Evolutionary conservation across 2,797 vertebrate genomes (phyloP).

Genomic region (Pseudochaenichthys georgianus): DNA sequence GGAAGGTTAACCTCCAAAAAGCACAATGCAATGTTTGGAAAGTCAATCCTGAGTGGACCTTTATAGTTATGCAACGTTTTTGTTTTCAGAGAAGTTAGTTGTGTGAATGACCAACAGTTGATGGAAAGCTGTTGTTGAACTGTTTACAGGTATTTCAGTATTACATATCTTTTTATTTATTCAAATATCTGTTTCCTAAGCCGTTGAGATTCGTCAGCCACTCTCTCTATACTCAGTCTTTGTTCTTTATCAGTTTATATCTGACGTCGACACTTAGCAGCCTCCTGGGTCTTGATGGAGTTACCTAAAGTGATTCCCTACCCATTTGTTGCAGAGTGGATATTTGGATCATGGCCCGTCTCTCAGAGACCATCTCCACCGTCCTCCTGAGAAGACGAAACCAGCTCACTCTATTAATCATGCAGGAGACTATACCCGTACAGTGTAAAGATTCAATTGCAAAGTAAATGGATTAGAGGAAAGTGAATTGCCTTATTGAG

Average conservation of each 20-base stretch:
- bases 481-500: constrained; percentile 73
- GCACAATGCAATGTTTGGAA: not conserved
- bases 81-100: too few relatives aligned
- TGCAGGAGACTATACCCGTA: constrained; percentile 69
- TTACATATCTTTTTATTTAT: too few relatives aligned
- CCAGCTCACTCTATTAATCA: constrained; percentile 82
- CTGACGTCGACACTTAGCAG: constrained; percentile 52
- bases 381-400: constrained; percentile 76
- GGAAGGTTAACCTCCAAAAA: too few relatives aligned
- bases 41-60: not conserved
- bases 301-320: constrained; percentile 71
- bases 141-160: too few relatives aligned
- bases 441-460: constrained; percentile 78
- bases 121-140: too few relatives aligned
- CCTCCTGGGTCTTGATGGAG: constrained; percentile 60
- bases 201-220: not conserved
- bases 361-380: constrained; percentile 67
- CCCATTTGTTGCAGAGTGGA: constrained; percentile 72
- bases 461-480: constrained; percentile 81
- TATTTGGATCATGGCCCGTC: constrained; percentile 65
- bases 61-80: not conserved
- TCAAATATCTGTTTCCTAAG: too few relatives aligned
- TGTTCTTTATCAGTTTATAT: constrained; percentile 61
- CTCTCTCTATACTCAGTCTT: constrained; percentile 22
- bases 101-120: too few relatives aligned